Base-by-base conservation (phyloP, 2,888 invertebrate species). In the Tetanocera ferruginea region DNA sequence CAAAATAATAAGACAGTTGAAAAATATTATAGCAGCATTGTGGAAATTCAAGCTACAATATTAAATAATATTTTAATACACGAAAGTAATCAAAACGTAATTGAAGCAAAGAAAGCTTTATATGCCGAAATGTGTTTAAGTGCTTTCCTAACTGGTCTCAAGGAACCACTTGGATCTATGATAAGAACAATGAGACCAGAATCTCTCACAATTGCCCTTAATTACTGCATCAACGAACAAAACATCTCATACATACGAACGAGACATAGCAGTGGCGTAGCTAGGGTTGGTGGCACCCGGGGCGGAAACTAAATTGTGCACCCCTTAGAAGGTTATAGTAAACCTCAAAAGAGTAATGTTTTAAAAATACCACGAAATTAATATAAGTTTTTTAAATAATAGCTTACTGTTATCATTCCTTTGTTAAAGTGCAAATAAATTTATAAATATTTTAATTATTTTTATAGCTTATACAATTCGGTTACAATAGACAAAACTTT, bases 141-240 rank as follows among this genome's bases (percentile, higher is more conserved):
- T 62, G 55, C 60, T 0, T 82, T 82, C 52, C 19, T 83, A 19
- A 55, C 70, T 1, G 81, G 81, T 5, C 69, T 83, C 3, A 82
- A 73, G 34, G 83, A 82, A 82, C 83, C 83, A 2, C 28, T 82
- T 19, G 81, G 83, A 9, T 79, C 81, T 9, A 81, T 78, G n/a
- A 80, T 83, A 11, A 78, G 83, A 69, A 79, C 82, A 34, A 82
- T 81, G 80, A 76, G 72, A 71, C 81, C 82, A 49, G 74, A 76
- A 17, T 69, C 80, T 8, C n/a, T 52, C 52, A 52, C 17, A 52
- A 52, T 52, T 52, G n/a, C 52, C 4, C n/a, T 52, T 11, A 5
- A 52, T 19, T n/a, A 52, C 0, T 52, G 52, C 52, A 52, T n/a
- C 1, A 9, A 19, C 5, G 5, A 52, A n/a, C 17, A n/a, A 6